phyloP scores from a whole-genome alignment of 2,888 invertebrate species.

The Scaptodrosophila latifasciaeformis region DNA sequence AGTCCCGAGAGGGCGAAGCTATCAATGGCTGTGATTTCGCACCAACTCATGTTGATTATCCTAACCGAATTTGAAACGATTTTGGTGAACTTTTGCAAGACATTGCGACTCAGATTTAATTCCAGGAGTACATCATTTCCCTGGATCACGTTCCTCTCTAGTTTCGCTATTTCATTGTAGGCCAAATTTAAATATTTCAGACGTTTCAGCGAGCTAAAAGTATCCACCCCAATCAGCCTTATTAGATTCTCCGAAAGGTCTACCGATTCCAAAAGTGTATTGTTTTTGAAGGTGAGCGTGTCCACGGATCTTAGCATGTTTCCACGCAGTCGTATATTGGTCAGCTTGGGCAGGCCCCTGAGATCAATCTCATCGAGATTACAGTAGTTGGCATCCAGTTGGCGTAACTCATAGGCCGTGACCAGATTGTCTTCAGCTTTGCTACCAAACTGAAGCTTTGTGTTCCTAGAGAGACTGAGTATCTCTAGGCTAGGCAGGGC shows the following conservation, averaged over 20 bases:
- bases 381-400: conserved; percentile 80
- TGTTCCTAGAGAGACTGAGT: conserved; percentile 80
- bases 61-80: conserved; percentile 78
- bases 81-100: conserved; percentile 78
- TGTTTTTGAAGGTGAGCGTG: conserved; percentile 78
- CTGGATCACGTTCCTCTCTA: conserved; percentile 79
- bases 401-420: conserved; percentile 77
- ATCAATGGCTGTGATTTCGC: conserved; percentile 80
- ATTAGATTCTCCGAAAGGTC: conserved; percentile 83
- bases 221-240: conserved; percentile 78
- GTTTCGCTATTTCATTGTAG: conserved; percentile 79
- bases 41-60: conserved; percentile 80
- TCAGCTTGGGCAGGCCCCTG: conserved; percentile 79
- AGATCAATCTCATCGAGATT: conserved; percentile 79
- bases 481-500: conserved; percentile 79
- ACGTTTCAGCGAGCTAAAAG: conserved; percentile 78
- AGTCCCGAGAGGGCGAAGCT: conserved; percentile 78
- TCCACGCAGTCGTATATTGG: conserved; percentile 78
- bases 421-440: conserved; percentile 71
- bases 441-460: conserved; percentile 75
- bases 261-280: conserved; percentile 78
- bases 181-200: conserved; percentile 82
- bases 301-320: conserved; percentile 80
- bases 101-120: conserved; percentile 81
- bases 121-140: conserved; percentile 79